Percentiles rank a stretch among this genome's conserved stretches.
Conservation (phyloP, 2,113 vertebrate species). For the Empidonax alnorum region DNA sequence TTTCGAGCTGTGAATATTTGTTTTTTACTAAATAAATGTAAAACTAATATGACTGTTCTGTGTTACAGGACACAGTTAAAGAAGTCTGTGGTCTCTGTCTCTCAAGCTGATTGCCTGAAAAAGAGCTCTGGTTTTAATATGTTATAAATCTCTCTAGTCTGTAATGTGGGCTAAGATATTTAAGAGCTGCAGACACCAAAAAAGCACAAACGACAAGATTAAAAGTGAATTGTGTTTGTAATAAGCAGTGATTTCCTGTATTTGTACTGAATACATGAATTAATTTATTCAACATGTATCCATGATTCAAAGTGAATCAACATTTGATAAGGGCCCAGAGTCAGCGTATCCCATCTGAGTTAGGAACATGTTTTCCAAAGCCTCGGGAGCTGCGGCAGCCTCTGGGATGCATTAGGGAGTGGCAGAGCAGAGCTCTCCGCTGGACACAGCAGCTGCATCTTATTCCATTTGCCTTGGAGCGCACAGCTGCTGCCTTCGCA, state of each 20-base stretch:
- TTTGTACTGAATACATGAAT: neutral
- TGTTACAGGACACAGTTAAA: neutral
- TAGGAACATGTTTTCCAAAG: conserved; percentile 7
- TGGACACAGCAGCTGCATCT: conserved; percentile 26
- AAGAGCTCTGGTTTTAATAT: neutral
- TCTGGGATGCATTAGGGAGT: conserved; percentile 45
- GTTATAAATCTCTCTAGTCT: neutral
- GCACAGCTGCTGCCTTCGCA: neutral
- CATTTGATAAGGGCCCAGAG: neutral
- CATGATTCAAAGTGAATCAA: neutral
- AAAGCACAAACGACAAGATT: neutral
- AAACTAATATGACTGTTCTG: neutral
- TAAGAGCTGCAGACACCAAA: neutral
- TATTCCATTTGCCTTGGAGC: neutral
- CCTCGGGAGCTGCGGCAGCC: neutral
- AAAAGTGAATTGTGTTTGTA: neutral
- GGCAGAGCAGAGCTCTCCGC: neutral
- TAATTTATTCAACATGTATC: neutral
- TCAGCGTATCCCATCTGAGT: neutral
- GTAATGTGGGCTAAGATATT: neutral
- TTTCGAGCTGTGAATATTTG: neutral
- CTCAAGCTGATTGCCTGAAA: neutral
- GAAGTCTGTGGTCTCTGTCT: neutral
- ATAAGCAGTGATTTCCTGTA: neutral
- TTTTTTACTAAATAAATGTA: neutral